A percentile compares a stretch with the other conserved stretches of the same genome.
Evolutionary conservation across 2,797 vertebrate species (phyloP).

Genomic region (Pseudochirops corinnae): DNA sequence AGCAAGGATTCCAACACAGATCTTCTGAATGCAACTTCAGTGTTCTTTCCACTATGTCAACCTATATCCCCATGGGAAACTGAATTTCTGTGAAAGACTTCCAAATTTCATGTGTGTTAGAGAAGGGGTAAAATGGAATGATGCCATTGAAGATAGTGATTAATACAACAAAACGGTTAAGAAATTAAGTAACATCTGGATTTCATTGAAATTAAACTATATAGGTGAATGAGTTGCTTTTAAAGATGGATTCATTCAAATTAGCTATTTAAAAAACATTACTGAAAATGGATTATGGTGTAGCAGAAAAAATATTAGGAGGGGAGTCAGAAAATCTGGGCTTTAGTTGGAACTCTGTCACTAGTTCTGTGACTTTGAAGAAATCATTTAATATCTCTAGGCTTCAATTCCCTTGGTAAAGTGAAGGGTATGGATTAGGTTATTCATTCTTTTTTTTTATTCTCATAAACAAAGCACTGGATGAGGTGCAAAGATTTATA

Average conservation of each 20-base stretch:
- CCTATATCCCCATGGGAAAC: not conserved
- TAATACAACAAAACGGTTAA: not conserved
- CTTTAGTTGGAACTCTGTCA: not conserved
- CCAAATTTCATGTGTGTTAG: not conserved
- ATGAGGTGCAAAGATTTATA: not conserved
- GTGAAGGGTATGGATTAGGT: not conserved
- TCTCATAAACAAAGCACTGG: not conserved
- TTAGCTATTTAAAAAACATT: not conserved
- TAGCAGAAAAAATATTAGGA: not conserved
- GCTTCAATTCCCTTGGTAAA: constrained; percentile 19
- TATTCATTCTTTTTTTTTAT: not conserved
- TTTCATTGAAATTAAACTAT: constrained; percentile 5
- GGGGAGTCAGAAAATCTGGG: not conserved
- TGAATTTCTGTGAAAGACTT: not conserved
- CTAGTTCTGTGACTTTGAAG: not conserved
- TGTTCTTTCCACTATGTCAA: not conserved
- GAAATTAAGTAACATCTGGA: not conserved
- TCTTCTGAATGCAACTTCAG: not conserved
- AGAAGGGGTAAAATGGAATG: not conserved
- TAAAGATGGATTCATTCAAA: not conserved
- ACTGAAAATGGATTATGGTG: not conserved
- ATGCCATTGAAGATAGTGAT: not conserved
- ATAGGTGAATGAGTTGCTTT: not conserved
- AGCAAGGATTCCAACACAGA: not conserved
- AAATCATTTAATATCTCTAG: not conserved